Conservation (phyloP, 2,888 invertebrate species). For the Calameuta idolon region DNA sequence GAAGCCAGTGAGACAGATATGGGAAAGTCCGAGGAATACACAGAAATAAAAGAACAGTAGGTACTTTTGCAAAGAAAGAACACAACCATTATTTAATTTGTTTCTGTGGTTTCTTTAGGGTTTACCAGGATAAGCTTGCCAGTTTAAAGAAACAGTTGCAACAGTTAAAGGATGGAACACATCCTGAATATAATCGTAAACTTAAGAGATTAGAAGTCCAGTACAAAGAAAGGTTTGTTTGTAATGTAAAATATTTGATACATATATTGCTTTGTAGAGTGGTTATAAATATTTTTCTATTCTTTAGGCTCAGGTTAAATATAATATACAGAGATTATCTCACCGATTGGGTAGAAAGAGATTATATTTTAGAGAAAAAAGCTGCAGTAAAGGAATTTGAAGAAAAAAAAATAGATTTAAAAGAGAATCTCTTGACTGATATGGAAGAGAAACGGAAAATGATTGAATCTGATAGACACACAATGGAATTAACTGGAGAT, state of each 20-base stretch:
- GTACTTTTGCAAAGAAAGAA: conserved; percentile 46
- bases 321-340: conserved; percentile 83
- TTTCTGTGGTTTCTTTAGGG: conserved; percentile 69
- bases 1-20: conserved; percentile 97
- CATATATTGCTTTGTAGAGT: not conserved
- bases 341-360: conserved; percentile 87
- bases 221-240: conserved; percentile 77
- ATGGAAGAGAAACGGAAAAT: conserved; percentile 92
- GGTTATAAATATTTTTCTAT: not conserved
- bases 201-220: conserved; percentile 86
- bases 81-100: conserved; percentile 9
- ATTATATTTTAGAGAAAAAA: conserved; percentile 89
- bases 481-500: conserved; percentile 91
- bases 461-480: conserved; percentile 88
- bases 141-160: conserved; percentile 90
- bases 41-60: conserved; percentile 90
- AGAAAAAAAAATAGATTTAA: conserved; percentile 91
- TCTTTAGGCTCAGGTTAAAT: conserved; percentile 74
- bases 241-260: not conserved
- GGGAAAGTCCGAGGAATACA: conserved; percentile 82
- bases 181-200: conserved; percentile 87
- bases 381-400: conserved; percentile 93
- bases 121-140: conserved; percentile 91
- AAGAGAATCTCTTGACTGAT: conserved; percentile 89
- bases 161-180: conserved; percentile 86